Percentiles rank a stretch among this genome's conserved stretches.
Conservation (phyloP, 1,140 invertebrate species). For the Helicoverpa armigera region DNA sequence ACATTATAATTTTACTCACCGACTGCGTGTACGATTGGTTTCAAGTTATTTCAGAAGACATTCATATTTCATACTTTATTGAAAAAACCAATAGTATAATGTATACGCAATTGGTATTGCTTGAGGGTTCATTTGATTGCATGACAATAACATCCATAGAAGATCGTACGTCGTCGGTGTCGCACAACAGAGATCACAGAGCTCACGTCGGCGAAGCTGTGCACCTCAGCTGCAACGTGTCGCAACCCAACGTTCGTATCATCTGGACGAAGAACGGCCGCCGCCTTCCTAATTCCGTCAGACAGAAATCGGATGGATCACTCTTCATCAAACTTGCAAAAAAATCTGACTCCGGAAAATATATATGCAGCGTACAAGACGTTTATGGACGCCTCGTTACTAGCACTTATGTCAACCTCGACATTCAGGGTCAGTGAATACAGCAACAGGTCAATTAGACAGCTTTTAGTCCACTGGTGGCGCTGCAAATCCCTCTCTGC, state of each 20-base stretch:
- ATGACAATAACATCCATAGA: slow-evolving; percentile 76
- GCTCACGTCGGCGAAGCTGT: slow-evolving; percentile 87
- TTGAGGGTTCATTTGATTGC: slow-evolving; percentile 67
- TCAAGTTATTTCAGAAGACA: not conserved
- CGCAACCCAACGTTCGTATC: slow-evolving; percentile 76
- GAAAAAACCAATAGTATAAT: not conserved
- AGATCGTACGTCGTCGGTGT: slow-evolving; percentile 66
- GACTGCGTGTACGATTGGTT: slow-evolving; percentile 14
- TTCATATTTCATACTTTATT: no score
- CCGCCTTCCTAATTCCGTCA: slow-evolving; percentile 79
- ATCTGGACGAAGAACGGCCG: slow-evolving; percentile 87
- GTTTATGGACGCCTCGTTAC: slow-evolving; percentile 79
- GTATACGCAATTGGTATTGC: slow-evolving; percentile 49
- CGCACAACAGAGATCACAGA: slow-evolving; percentile 77
- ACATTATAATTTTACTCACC: slow-evolving; percentile 13
- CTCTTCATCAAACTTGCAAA: slow-evolving; percentile 86
- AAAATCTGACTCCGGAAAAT: slow-evolving; percentile 89
- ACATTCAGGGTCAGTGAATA: slow-evolving; percentile 90
- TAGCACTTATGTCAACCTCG: slow-evolving; percentile 89
- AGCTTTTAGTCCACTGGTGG: slow-evolving; percentile 51
- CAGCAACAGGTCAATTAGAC: slow-evolving; percentile 54
- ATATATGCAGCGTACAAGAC: slow-evolving; percentile 89
- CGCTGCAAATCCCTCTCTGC: slow-evolving; percentile 33
- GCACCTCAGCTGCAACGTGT: slow-evolving; percentile 87
- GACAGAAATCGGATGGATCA: slow-evolving; percentile 68